Evolutionary conservation across 2,113 vertebrate genomes (phyloP).

Genomic region (Hydrolagus affinis): DNA sequence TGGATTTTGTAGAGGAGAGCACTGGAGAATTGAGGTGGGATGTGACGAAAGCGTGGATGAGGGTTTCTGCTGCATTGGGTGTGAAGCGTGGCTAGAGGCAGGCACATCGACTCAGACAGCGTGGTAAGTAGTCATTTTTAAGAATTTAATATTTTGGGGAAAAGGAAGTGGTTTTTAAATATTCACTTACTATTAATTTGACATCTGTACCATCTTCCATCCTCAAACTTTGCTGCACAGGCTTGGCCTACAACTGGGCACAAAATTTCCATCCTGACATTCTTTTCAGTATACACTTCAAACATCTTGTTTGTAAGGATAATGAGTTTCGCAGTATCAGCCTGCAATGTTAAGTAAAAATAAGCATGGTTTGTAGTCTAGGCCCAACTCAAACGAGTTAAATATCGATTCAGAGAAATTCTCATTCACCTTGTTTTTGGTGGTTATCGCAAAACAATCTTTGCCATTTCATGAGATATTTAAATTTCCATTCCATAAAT

Average conservation of each 20-base stretch:
- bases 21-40: neutral
- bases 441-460: too few relatives aligned
- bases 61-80: neutral
- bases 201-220: constrained; percentile 77
- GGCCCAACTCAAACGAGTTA: too few relatives aligned
- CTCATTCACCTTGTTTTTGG: too few relatives aligned
- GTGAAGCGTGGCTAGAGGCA: neutral
- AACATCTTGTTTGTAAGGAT: constrained; percentile 62
- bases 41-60: neutral
- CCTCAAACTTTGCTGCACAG: constrained; percentile 69
- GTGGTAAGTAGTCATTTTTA: neutral
- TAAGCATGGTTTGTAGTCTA: too few relatives aligned
- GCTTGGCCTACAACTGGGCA: constrained; percentile 66
- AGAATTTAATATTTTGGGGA: neutral
- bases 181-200: constrained; percentile 63
- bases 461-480: too few relatives aligned
- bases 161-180: neutral
- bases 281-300: constrained; percentile 53
- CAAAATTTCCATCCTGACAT: constrained; percentile 51
- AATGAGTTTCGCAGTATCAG: constrained; percentile 57
- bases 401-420: too few relatives aligned
- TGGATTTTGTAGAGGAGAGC: neutral
- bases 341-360: constrained; percentile 48
- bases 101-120: neutral
- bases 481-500: too few relatives aligned